Evolutionary conservation across 2,888 invertebrate species (phyloP), one percentile per base, ranked within the genome.

Genomic region (Xylophagus ater): DNA sequence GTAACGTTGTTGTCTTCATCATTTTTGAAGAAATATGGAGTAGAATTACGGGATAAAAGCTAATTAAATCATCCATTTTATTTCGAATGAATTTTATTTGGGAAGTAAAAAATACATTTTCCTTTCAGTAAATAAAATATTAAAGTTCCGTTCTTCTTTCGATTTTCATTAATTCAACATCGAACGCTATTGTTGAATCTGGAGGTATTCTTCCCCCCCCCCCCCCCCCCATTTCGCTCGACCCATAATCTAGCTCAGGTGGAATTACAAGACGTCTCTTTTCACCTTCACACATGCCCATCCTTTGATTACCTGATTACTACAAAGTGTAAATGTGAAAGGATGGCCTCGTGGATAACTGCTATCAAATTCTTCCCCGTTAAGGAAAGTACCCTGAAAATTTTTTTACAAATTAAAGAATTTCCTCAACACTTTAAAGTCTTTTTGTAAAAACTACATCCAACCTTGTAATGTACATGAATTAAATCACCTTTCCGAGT

Each of bases 271-370:
- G 66, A 56, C 84, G 86, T 37, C 89, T 71, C 57, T 84, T 81
- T 60, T 90, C 88, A 28, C 86, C 86, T 57, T 80, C 81, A 65
- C 88, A 89, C 86, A 88, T 88, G 34, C 82, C 84, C 88, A 89
- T 26, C 89, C 89, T 61, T 83, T 84, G 49, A 90, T 89, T 3
- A 88, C 88, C 65, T 88, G 87, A 1, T 85, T 85, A 3, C 76
- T 71, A 28, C 89, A 88, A 39, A 90, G 66, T 2, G 82, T 84
- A 55, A 90, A 87, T 9, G 79, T 77, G 43, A 89, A 72, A 1
- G 86, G 84, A 47, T 80, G 73, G 17, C 76, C 77, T 47, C 86
- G 67, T 14, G 75, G 72, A 50, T 78, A 72, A 45, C 84, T 86
- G 56, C 79, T 85, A 59, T 90, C 89, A 68, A 90, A 88, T 60